Base-by-base conservation (phyloP, 2,888 invertebrate genomes). In the Drosophila paucipuncta region DNA sequence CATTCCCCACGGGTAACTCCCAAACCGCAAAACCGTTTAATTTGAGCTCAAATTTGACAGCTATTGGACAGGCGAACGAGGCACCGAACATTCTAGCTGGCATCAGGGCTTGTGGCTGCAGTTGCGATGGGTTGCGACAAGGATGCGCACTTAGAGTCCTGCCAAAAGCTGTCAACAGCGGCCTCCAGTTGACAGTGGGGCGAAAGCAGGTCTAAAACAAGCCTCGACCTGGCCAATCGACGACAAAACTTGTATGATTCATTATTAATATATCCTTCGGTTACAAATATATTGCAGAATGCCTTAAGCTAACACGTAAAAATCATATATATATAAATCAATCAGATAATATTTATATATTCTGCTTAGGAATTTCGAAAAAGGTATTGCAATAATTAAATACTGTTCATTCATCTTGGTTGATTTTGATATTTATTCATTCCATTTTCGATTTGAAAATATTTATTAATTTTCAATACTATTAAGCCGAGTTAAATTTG, bases 41-140 rank as follows among this genome's bases (percentile, higher is more conserved):
- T 87, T 85, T 83, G 66, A 73, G 78, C 77, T 76, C 54, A 73
- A 85, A 83, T 88, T 83, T 85, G 88, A 85, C 85, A 88, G 83
- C 85, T 85, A 85, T 85, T 85, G 80, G 85, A 85, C 88, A 85
- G 62, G 31, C 37, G 10, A 55, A 39, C 37, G 30, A 30, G 22
- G 31, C 43, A 30, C 9, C 47, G 16, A 47, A 47, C 47, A 47
- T 47, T 47, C 9, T 47, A 25, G 25, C 47, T 47, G 22, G 43
- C 43, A 30, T 22, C 41, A 13, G 39, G 54, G 31, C 31, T 54
- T 71, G 79, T 31, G 75, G 79, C 41, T 76, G 72, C 76, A 79
- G 59, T 67, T 79, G 49, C 30, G 64, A 64, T 18, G 25, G 28
- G 6, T 22, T 13, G 41, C 49, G 66, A 57, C 39, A 63, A 63